Base-by-base conservation (phyloP, 92 coral and sea anemone genomes). In the Scolanthus callimorphus region DNA sequence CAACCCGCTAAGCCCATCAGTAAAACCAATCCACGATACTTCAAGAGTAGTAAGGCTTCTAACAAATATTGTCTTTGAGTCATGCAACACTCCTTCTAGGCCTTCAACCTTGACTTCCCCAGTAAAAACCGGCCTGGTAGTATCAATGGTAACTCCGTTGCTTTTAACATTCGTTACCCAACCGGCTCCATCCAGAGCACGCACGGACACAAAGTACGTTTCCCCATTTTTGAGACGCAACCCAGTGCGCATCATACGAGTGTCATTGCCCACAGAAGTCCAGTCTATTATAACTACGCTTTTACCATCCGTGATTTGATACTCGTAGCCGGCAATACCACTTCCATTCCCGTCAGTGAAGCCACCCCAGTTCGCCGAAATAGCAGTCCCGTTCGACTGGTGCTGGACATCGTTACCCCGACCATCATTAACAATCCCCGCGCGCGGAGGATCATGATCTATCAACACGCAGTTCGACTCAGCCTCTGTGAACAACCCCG, bases 331-430 rank as follows among this genome's bases (percentile, higher is more conserved):
- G 4, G 67, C 77, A 30, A 91, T 73, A 17, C 97, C 97, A 69
- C 97, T 91, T 20, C 97, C 97, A 49, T 68, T 87, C 1, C 96
- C 97, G 55, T 91, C 97, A 27, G 31, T 60, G 39, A 90, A 90
- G 11, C 94, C 94, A 48, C 77, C 68, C 97, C 97, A 90, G 65
- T 90, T 85, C 25, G 89, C 92, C 44, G 79, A 66, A 28, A 83
- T 70, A 19, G 38, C 48, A 43, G 60, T 74, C 31, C 68, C 72
- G 25, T 62, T 69, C 29, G 97, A 86, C 55, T 91, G 97, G 49
- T 82, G 84, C 49, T 90, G 88, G 11, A 79, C 74, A 39, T 91
- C 97, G 49, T 54, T 68, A 6, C 77, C 43, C 37, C 31, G 52
- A 23, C 97, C 97, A 65, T 91, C 97, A 31, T 79, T 86, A 25